Conservation (phyloP, 2,888 invertebrate species). For the Encarsia formosa region DNA sequence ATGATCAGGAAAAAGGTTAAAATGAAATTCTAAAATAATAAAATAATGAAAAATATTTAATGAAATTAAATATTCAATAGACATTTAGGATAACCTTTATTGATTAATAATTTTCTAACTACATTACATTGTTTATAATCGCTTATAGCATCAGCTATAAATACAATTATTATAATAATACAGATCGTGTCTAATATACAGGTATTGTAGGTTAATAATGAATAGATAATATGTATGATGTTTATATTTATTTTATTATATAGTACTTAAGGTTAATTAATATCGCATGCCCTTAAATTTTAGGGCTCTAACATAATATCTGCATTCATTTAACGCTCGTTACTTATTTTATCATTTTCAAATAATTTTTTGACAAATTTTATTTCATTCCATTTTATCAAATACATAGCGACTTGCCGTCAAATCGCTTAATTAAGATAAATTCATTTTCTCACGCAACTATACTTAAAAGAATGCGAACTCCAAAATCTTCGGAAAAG, state of each 20-base stretch:
- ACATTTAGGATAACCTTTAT: conserved; percentile 49
- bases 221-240: too few relatives aligned
- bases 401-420: conserved; percentile 2
- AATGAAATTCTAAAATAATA: background rate
- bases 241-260: conserved; percentile 37
- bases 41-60: background rate
- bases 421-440: conserved; percentile 27
- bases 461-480: conserved; percentile 6
- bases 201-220: too few relatives aligned
- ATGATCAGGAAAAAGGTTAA: too few relatives aligned
- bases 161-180: conserved; percentile 37
- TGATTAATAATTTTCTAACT: conserved; percentile 46
- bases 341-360: conserved; percentile 20
- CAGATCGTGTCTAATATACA: conserved; percentile 37
- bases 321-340: conserved; percentile 33
- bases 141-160: conserved; percentile 36
- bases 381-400: too few relatives aligned
- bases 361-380: background rate
- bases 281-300: conserved; percentile 30
- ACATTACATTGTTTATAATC: conserved; percentile 47
- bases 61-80: conserved; percentile 26
- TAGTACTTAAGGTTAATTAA: conserved; percentile 39
- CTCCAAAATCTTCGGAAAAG: conserved; percentile 24
- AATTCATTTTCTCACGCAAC: conserved; percentile 30
- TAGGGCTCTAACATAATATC: conserved; percentile 44